Base-by-base conservation (phyloP, 1,140 invertebrate species). In the Liolophura sinensis region DNA sequence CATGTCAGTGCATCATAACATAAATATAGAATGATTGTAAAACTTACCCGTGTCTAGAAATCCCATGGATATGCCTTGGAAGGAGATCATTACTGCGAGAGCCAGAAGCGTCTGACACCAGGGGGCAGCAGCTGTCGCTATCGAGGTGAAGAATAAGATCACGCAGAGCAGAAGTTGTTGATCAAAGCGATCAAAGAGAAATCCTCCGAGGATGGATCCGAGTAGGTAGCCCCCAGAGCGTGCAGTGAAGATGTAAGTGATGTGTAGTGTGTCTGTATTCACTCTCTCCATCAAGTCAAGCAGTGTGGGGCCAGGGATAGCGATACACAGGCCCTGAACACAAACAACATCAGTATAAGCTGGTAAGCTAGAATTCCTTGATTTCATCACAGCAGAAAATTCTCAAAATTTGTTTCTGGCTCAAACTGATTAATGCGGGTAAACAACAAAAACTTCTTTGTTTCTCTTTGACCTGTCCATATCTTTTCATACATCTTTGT, bases 231-330 rank as follows among this genome's bases (percentile, higher is more conserved):
- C 82, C 3, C 79, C n/a, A 11, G 82, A 82, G 11, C 82, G 64
- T 3, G 74, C 77, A 12, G 74, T 76, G 70, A 84, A 83, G 25
- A 84, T 78, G 54, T 75, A 64, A n/a, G 74, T 73, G 65, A 82
- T 84, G 27, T 76, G 69, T 49, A 76, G 68, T 16, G 73, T 78
- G 63, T 74, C 73, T 9, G 76, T 70, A 48, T 78, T 66, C 0
- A 82, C 76, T 51, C 76, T 70, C 25, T 78, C 71, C 56, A 77
- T 75, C 55, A 86, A 73, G 63, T 85, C 80, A 1, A 81, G 70
- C 24, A 85, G 70, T 12, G 85, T 85, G 55, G 84, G 82, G n/a
- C 84, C 84, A 62, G 83, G 81, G 27, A 86, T 80, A 22, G 84
- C 79, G 46, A 85, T 79, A 71, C 81, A 84, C 31, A 85, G 64